Evolutionary conservation across 2,113 vertebrate genomes (phyloP), one percentile per base, ranked within the genome.

Genomic region (Protobothrops mucrosquamatus): DNA sequence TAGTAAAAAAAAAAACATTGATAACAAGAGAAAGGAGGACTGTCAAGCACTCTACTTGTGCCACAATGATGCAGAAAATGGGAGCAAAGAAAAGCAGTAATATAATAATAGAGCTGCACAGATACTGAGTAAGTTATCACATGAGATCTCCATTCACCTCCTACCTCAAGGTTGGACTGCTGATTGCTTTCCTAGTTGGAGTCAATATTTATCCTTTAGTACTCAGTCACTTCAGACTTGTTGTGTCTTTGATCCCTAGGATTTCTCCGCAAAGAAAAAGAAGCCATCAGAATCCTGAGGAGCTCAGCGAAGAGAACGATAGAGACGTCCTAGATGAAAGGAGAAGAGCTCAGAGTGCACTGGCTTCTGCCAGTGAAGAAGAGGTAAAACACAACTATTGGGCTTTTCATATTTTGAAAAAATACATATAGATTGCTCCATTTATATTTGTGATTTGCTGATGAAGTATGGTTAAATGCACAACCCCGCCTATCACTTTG

Each of bases 311-410:
- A 10, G 98, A 99, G 61, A 98, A 98, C 57, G 97, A 98, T 55
- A 98, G 98, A 89, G 99, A 99, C 1, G 98, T 99, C 20, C 97
- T 95, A 91, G 96, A 95, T 2, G 99, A 99, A 97, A 97, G 98
- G 94, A 96, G 96, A 18, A 88, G 98, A 57, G 97, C 98, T 88
- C 97, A 97, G 48, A 96, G 95, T 0, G 96, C 96, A 0, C 56
- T 98, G 85, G 93, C 85, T 10, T 95, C 97, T n/a, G 95, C 94
- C 88, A 96, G 97, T 89, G 96, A 94, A 51, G 97, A 98, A 0
- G 98, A 99, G 98, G 98, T 98, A 93, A 94, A 1, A 0, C 0
- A 87, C 6, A 4, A 48, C 29, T 4, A 5, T 3, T 0, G 0
- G 18, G 0, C 0, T 15, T 15, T 7, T 29, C 24, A 6, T 29